Percentiles rank a stretch among this genome's conserved stretches.
phyloP scores from a whole-genome alignment of 92 coral and sea anemone genomes.

The Pocillopora meandrina region DNA sequence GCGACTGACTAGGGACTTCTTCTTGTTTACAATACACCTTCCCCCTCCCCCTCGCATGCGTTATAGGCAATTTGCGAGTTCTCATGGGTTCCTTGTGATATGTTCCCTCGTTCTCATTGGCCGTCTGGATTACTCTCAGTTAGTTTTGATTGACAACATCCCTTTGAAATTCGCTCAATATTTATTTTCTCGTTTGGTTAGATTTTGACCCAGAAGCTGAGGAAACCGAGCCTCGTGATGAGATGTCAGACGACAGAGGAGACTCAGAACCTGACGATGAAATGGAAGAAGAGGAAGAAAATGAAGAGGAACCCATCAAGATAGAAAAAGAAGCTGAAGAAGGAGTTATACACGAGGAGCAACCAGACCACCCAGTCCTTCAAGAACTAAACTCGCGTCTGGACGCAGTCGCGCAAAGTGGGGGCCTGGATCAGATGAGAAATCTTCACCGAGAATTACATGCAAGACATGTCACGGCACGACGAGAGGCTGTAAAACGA shows the following conservation, averaged over 20 bases:
- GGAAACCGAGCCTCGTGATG: not conserved
- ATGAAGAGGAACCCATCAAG: not conserved
- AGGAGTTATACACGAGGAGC: conserved; percentile 9
- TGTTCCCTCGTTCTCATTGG: too few relatives aligned
- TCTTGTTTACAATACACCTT: too few relatives aligned
- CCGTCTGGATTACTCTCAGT: too few relatives aligned
- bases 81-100: too few relatives aligned
- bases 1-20: too few relatives aligned
- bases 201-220: not conserved
- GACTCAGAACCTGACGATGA: conserved; percentile 28
- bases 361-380: conserved; percentile 44
- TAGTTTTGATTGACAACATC: too few relatives aligned
- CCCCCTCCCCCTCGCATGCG: too few relatives aligned
- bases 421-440: conserved; percentile 48
- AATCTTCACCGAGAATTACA: conserved; percentile 52
- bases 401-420: conserved; percentile 9
- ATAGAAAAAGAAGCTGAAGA: not conserved
- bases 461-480: conserved; percentile 33
- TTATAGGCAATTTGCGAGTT: too few relatives aligned
- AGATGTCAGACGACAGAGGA: conserved; percentile 10
- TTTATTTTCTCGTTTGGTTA: not conserved
- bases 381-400: conserved; percentile 30
- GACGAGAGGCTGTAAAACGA: conserved; percentile 38
- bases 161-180: too few relatives aligned
- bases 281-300: conserved; percentile 12